phyloP scores from a whole-genome alignment of 2,888 invertebrate species.

The Stenolophus ochropezus region DNA sequence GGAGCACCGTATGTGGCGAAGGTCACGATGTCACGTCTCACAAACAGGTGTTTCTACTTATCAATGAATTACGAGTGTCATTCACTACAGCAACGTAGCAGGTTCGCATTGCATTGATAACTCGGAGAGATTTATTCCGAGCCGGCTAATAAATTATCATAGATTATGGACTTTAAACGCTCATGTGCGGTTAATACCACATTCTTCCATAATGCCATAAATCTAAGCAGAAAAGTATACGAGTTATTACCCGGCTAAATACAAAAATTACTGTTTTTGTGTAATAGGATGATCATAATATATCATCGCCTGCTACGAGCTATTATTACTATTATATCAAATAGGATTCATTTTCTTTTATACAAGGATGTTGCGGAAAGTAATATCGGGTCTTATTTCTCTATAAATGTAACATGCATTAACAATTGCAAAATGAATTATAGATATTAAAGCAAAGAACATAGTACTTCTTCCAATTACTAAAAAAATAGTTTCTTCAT shows the following conservation, averaged over 20 bases:
- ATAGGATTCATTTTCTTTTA: too few relatives aligned
- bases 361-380: too few relatives aligned
- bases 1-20: neutral
- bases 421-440: too few relatives aligned
- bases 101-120: slow-evolving; percentile 8
- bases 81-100: slow-evolving; percentile 1
- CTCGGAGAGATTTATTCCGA: slow-evolving; percentile 14
- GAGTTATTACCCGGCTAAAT: neutral
- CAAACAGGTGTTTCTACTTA: slow-evolving; percentile 42
- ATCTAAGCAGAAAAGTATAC: neutral
- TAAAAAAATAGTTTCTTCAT: too few relatives aligned
- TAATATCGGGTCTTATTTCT: too few relatives aligned
- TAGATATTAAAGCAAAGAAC: too few relatives aligned
- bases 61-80: slow-evolving; percentile 42
- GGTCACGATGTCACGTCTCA: slow-evolving; percentile 23
- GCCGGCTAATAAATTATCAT: slow-evolving; percentile 14
- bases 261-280: neutral
- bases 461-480: too few relatives aligned
- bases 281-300: too few relatives aligned
- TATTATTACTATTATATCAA: too few relatives aligned
- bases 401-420: too few relatives aligned
- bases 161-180: slow-evolving; percentile 16
- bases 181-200: slow-evolving; percentile 7
- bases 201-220: neutral
- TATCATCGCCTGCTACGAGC: too few relatives aligned